A percentile compares a stretch with the other conserved stretches of the same genome.
Conservation (phyloP, 2,113 vertebrate species). For the Meleagris gallopavo region DNA sequence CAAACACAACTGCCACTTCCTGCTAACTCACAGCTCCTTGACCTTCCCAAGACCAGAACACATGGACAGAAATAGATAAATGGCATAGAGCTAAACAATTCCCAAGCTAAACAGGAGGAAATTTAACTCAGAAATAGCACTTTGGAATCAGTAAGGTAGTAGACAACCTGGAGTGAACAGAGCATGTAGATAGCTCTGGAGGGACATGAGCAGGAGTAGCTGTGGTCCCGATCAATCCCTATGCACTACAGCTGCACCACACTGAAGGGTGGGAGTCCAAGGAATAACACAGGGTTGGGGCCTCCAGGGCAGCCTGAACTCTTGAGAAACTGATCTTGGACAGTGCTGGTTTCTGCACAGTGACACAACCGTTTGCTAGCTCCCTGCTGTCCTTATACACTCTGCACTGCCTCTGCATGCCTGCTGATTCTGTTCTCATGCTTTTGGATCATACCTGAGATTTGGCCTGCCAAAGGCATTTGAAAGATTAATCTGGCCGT, state of each 20-base stretch:
- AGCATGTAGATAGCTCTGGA: not conserved
- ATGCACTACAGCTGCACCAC: not conserved
- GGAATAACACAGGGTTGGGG: not conserved
- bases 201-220: fast-evolving
- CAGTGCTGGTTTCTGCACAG: not conserved
- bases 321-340: not conserved
- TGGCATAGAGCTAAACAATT: not conserved
- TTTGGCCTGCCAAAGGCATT: not conserved
- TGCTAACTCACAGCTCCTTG: not conserved
- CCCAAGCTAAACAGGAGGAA: not conserved
- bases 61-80: not conserved
- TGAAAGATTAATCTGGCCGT: conserved; percentile 10
- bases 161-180: not conserved
- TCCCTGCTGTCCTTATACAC: not conserved
- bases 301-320: not conserved
- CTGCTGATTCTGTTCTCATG: not conserved
- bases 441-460: not conserved
- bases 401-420: not conserved
- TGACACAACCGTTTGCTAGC: not conserved
- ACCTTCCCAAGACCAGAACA: not conserved
- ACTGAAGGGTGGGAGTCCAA: not conserved
- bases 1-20: not conserved
- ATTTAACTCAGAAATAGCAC: not conserved
- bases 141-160: not conserved
- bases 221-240: fast-evolving